phyloP scores from a whole-genome alignment of 2,888 invertebrate species.

The Rhagium mordax region DNA sequence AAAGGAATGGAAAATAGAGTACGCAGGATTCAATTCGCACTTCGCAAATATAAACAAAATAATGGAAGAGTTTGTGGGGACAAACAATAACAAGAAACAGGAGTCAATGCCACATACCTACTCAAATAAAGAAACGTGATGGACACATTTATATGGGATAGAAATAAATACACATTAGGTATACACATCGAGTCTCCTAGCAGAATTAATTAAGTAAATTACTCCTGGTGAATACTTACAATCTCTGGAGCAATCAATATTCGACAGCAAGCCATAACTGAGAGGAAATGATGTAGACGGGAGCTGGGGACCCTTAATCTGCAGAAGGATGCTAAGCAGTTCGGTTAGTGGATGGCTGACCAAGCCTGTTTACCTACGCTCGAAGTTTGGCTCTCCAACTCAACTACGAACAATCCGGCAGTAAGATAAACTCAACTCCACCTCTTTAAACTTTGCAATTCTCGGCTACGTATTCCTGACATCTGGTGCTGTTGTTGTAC shows the following conservation, averaged over 20 bases:
- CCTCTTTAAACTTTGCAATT: constrained; percentile 46
- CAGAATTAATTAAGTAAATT: not conserved
- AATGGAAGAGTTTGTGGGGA: no score
- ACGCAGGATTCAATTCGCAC: no score
- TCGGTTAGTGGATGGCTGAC: constrained; percentile 35
- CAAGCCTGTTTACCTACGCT: constrained; percentile 44
- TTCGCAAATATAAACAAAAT: no score
- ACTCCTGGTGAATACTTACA: not conserved
- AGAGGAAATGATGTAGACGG: not conserved
- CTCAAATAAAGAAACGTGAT: no score
- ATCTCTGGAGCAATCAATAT: not conserved
- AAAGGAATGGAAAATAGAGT: no score
- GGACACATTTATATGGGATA: no score
- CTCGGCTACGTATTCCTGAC: constrained; percentile 39
- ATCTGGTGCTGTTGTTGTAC: constrained; percentile 46
- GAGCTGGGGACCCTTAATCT: constrained; percentile 16
- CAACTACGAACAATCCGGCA: constrained; percentile 37
- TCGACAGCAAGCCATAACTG: not conserved
- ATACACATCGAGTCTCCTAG: no score
- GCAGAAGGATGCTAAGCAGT: constrained; percentile 37
- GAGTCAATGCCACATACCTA: no score
- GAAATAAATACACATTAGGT: no score
- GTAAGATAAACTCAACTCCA: constrained; percentile 47
- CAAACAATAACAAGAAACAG: no score
- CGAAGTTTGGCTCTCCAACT: constrained; percentile 37